Evolutionary conservation across 1,140 invertebrate genomes (phyloP).

Genomic region (Magallana gigas): DNA sequence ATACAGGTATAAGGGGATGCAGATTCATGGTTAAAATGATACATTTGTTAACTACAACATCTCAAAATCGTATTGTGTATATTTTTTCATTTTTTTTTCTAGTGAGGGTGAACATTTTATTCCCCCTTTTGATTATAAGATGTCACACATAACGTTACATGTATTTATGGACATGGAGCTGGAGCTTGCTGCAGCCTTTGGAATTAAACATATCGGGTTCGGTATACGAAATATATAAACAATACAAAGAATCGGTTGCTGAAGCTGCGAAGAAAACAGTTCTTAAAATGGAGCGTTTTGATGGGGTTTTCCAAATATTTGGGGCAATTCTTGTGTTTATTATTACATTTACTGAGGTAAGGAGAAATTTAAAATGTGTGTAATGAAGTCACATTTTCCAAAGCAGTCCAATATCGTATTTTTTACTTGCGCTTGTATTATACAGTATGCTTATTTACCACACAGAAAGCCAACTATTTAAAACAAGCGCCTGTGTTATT

Average conservation of each 20-base stretch:
- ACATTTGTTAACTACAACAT: too few relatives aligned
- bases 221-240: not conserved
- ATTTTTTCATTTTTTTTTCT: too few relatives aligned
- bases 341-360: not conserved
- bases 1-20: too few relatives aligned
- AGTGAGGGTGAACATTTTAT: too few relatives aligned
- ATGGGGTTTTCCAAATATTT: not conserved
- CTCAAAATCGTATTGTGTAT: too few relatives aligned
- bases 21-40: too few relatives aligned
- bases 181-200: too few relatives aligned
- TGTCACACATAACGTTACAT: too few relatives aligned
- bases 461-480: not conserved
- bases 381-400: not conserved
- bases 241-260: not conserved
- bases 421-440: too few relatives aligned
- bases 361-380: not conserved
- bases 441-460: not conserved
- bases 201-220: not conserved
- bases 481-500: not conserved
- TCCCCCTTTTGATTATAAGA: too few relatives aligned
- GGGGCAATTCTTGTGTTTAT: not conserved
- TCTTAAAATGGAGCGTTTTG: not conserved
- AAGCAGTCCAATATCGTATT: not conserved
- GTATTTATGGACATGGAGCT: too few relatives aligned
- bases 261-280: not conserved